Percentiles rank a stretch among this genome's conserved stretches.
Evolutionary conservation across 2,888 invertebrate genomes (phyloP).

Genomic region (Meganola albula): DNA sequence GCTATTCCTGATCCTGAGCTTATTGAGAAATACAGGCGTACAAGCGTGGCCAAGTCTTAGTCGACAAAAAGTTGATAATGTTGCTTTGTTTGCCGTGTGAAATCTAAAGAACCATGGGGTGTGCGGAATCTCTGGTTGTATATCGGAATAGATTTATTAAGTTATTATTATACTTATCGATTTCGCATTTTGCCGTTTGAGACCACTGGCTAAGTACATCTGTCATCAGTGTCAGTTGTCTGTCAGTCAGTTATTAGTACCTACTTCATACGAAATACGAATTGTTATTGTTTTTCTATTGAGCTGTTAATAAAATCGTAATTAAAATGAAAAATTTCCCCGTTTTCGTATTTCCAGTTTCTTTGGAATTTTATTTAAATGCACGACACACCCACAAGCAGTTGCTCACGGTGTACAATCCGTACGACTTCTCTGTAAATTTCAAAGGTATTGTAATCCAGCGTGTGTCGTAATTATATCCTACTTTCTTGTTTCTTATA

Average conservation of each 20-base stretch:
- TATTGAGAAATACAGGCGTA: too few species aligned
- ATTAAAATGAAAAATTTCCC: slow-evolving; percentile 81
- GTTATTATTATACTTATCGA: too few species aligned
- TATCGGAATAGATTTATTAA: too few species aligned
- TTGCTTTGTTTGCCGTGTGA: too few species aligned
- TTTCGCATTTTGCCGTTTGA: too few species aligned
- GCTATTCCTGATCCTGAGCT: too few species aligned
- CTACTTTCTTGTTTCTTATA: slow-evolving; percentile 11
- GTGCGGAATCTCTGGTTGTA: too few species aligned
- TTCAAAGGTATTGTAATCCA: slow-evolving; percentile 81
- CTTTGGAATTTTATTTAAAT: slow-evolving; percentile 85
- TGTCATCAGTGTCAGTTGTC: slow-evolving; percentile 18
- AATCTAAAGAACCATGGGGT: too few species aligned
- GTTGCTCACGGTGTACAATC: slow-evolving; percentile 89
- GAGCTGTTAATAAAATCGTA: slow-evolving; percentile 27
- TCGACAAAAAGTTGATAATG: too few species aligned
- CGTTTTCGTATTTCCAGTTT: slow-evolving; percentile 89
- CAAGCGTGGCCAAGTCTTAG: too few species aligned
- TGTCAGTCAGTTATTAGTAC: slow-evolving; percentile 13
- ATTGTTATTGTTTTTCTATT: slow-evolving; percentile 47
- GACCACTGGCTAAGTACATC: too few species aligned
- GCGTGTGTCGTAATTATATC: slow-evolving; percentile 18
- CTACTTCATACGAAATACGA: too few species aligned
- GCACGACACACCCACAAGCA: slow-evolving; percentile 88
- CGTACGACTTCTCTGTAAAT: slow-evolving; percentile 87